These are phyloP conservation scores for Montipora cactus DNA, from an alignment of 64 coral and sea anemone species.

Conservation along the genomic window DNA sequence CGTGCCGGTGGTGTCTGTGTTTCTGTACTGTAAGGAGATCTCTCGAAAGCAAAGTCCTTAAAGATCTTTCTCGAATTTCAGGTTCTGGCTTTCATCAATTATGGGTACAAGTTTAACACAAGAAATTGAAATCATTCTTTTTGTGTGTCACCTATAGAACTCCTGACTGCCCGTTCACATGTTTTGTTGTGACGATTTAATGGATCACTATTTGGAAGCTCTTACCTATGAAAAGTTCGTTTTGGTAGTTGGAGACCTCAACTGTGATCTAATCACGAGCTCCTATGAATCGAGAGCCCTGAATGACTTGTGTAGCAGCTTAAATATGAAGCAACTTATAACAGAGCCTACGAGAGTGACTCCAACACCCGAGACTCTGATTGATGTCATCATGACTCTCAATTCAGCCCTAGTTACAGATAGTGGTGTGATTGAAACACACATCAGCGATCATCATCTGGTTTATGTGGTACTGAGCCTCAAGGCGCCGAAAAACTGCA, in stretches of 20 bases:
- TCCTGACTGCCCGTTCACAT: slow-evolving; percentile 29
- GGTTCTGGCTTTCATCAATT: background rate
- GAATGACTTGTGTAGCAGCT: slow-evolving; percentile 17
- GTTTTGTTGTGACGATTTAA: slow-evolving; percentile 35
- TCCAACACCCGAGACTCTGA: slow-evolving; percentile 13
- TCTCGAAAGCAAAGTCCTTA: too few relatives aligned
- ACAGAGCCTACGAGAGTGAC: slow-evolving; percentile 45
- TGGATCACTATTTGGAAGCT: slow-evolving; percentile 9
- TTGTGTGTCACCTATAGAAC: slow-evolving; percentile 32
- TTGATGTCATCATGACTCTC: background rate
- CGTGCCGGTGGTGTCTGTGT: too few relatives aligned
- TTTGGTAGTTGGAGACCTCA: slow-evolving; percentile 41
- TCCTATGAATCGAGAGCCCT: slow-evolving; percentile 45
- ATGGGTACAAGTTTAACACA: slow-evolving; percentile 44
- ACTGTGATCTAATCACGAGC: slow-evolving; percentile 25
- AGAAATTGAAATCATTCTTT: background rate
- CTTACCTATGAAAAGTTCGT: slow-evolving; percentile 26
- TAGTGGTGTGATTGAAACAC: background rate
- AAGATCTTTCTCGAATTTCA: too few relatives aligned
- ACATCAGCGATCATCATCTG: too few relatives aligned
- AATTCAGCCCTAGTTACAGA: slow-evolving; percentile 17
- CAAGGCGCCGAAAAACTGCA: too few relatives aligned
- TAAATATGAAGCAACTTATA: slow-evolving; percentile 44
- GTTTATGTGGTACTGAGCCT: too few relatives aligned
- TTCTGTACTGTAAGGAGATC: too few relatives aligned